Evolutionary conservation across 2,113 vertebrate species (phyloP), one percentile per base, ranked within the genome.

Genomic region (Tupaia tana): DNA sequence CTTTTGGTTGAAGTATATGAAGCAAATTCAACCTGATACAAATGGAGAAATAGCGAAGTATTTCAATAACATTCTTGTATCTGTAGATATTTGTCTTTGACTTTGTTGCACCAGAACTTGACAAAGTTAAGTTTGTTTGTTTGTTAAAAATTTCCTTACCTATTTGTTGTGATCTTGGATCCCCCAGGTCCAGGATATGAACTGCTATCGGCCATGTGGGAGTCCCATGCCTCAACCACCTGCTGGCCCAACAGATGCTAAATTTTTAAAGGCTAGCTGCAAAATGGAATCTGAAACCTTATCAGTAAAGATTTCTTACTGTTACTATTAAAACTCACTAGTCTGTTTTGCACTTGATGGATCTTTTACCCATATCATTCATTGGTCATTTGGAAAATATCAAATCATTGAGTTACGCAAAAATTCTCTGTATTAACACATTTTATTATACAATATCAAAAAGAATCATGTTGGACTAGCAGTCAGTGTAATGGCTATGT

Each of bases 11-110:
- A 95, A 73, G 14, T 86, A 25, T 24, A 11, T 88, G 27, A 90
- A 81, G 74, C 94, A 85, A 92, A 92, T 92, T 89, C 22, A 79
- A 20, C 56, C 29, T 58, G 27, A 87, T 22, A 58, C 54, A 75
- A 4, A 79, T 27, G n/a, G 52, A 52, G 6, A 34, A 89, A 74
- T 63, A 19, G 58, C 74, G 18, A 88, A 61, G 2, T 78, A 74
- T 86, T 91, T 96, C 81, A 86, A 86, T 86, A 75, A 75, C 22
- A 74, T 89, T 89, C n/a, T n/a, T 91, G 22, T 89, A n/a, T 64
- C 59, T 96, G 27, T 66, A 2, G 1, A 58, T 94, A 78, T 79
- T 75, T 25, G 70, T 34, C 52, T 85, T 94, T 75, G 29, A 86
- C 58, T 82, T 52, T 90, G 18, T 8, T 78, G 11, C n/a, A 94